Evolutionary conservation across 2,113 vertebrate species (phyloP).

Genomic region (Notothenia rossii): DNA sequence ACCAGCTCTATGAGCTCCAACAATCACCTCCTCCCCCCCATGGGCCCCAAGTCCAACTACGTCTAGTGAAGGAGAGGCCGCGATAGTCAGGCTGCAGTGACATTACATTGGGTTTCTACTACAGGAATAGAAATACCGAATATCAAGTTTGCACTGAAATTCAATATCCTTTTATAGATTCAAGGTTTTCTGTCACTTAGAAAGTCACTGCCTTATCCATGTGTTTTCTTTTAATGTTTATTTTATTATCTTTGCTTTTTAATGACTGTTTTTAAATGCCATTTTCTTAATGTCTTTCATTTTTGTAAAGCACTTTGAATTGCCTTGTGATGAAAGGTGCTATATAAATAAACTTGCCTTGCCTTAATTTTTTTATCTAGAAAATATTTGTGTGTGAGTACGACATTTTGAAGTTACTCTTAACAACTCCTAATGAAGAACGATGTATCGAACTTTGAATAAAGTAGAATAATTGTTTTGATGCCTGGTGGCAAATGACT

Average conservation of each 20-base stretch:
- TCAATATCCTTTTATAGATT: background rate
- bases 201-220: too few relatives aligned
- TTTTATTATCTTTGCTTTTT: too few relatives aligned
- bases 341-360: too few relatives aligned
- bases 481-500: background rate
- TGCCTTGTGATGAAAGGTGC: too few relatives aligned
- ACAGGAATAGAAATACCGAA: slow-evolving; percentile 13
- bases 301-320: too few relatives aligned
- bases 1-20: slow-evolving; percentile 70
- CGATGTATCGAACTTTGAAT: background rate
- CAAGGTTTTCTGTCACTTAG: background rate
- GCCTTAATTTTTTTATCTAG: too few relatives aligned
- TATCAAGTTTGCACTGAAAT: background rate
- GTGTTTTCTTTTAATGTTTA: too few relatives aligned
- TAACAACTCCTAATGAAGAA: background rate
- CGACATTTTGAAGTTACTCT: background rate
- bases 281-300: too few relatives aligned
- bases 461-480: background rate
- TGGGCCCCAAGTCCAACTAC: slow-evolving; percentile 86
- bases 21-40: slow-evolving; percentile 73
- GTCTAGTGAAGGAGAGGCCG: slow-evolving; percentile 78
- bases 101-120: slow-evolving; percentile 1
- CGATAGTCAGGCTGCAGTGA: background rate
- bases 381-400: background rate
- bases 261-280: too few relatives aligned